Evolutionary conservation across 2,888 invertebrate genomes (phyloP), one percentile per base, ranked within the genome.

Genomic region (Pseudococcus longispinus): DNA sequence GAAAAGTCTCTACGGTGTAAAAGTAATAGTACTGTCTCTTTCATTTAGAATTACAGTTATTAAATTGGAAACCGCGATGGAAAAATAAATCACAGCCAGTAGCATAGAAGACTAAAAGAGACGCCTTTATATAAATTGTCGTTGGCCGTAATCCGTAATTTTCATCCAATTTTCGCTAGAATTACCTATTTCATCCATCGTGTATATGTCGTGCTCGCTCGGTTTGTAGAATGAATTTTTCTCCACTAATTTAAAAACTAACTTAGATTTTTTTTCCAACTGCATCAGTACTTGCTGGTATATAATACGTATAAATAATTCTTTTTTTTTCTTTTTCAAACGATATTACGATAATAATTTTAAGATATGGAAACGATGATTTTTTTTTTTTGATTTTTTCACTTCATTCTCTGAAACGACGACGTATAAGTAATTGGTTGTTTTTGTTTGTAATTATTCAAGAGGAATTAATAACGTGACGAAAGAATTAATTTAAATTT

Each of bases 31-130:
- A 74, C 74, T 74, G 74, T 74, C 74, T 74, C 74, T 74, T 74
- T 74, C 74, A 74, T 74, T 74, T 74, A 74, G 74, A 74, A 74
- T 74, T 74, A 74, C 74, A 74, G 74, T 74, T 74, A 74, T 74
- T 74, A 74, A 74, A 74, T 74, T 74, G 74, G 74, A 74, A 74
- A 74, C 74, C 51, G 51, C 74, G 74, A 74, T 74, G 74, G 74
- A 37, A 74, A 74, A 74, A 74, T 74, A 74, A 74, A 74, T 74
- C 74, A 74, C 74, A 74, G 74, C 74, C 74, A 74, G 74, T 74
- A 74, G 74, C 74, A 74, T 74, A 74, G 74, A 74, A 74, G 74
- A 74, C 74, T 74, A 74, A 74, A 74, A 74, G 74, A 74, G 74
- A 74, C 74, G 37, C 74, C 32, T 74, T 74, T 65, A 26, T 74